A percentile compares a stretch with the other conserved stretches of the same genome.
phyloP scores from a whole-genome alignment of 2,113 vertebrate genomes.

The Setophaga kirtlandii region DNA sequence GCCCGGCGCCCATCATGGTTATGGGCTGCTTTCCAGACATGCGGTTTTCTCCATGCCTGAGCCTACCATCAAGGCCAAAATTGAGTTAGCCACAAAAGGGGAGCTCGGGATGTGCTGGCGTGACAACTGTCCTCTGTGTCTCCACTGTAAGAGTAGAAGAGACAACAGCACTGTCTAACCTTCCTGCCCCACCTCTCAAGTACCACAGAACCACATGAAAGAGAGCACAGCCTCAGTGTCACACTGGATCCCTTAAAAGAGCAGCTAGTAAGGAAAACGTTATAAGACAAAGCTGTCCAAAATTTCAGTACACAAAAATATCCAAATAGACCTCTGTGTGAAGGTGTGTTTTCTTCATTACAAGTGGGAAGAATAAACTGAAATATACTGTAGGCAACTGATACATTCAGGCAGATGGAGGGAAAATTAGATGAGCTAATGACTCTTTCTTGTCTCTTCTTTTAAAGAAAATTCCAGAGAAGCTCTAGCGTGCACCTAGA shows the following conservation, averaged over 20 bases:
- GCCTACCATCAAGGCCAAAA: not conserved
- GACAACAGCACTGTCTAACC: not conserved
- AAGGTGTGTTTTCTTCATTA: not conserved
- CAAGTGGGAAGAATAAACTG: not conserved
- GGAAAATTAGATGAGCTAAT: not conserved
- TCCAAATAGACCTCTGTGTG: not conserved
- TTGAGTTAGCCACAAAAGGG: not conserved
- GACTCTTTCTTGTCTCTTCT: not conserved
- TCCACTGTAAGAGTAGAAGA: not conserved
- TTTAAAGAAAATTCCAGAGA: not conserved
- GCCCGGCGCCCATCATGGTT: not conserved
- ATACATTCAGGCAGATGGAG: not conserved
- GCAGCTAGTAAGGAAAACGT: not conserved
- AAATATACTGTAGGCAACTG: not conserved
- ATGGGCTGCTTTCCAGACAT: not conserved
- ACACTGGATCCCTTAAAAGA: not conserved
- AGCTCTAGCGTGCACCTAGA: not conserved
- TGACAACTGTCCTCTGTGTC: no score
- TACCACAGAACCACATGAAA: not conserved
- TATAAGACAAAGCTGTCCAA: not conserved
- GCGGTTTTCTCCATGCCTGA: not conserved
- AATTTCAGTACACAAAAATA: not conserved
- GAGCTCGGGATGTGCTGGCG: not conserved
- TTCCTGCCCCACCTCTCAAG: not conserved
- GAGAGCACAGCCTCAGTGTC: not conserved